Conservation (phyloP, 2,797 vertebrate species). For the Manis crassicaudata region DNA sequence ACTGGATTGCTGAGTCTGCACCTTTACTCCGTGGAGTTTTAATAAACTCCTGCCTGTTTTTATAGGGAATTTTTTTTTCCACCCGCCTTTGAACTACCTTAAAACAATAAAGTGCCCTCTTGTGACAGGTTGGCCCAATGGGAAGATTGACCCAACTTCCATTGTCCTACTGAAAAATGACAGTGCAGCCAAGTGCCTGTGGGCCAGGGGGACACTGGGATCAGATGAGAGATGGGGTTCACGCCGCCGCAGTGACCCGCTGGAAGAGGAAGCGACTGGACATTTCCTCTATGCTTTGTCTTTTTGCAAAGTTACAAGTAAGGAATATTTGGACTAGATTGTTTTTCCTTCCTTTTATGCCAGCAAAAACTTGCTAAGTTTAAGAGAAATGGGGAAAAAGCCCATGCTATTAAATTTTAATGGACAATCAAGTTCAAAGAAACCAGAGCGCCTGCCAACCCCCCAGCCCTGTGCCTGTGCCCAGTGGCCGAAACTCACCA, state of each 20-base stretch:
- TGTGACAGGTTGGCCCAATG: slow-evolving; percentile 51
- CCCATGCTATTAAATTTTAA: fast-evolving
- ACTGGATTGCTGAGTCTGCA: background rate
- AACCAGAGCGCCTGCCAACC: no score
- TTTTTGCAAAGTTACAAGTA: background rate
- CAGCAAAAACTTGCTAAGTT: background rate
- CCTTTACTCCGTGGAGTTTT: slow-evolving; percentile 26
- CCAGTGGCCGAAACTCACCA: fast-evolving
- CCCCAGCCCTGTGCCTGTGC: background rate
- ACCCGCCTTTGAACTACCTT: slow-evolving; percentile 68
- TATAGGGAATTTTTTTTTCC: slow-evolving; percentile 59
- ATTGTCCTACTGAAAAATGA: slow-evolving; percentile 61
- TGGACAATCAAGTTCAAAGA: background rate
- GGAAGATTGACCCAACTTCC: slow-evolving; percentile 65
- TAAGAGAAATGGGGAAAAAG: background rate
- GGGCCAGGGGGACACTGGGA: background rate
- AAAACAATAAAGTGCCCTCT: slow-evolving; percentile 66
- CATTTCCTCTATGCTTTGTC: background rate
- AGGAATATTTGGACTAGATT: background rate
- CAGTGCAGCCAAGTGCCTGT: background rate
- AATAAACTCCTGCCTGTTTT: slow-evolving; percentile 57
- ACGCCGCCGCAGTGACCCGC: background rate
- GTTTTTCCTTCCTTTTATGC: background rate
- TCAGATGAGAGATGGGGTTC: background rate
- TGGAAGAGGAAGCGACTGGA: background rate